These are phyloP conservation scores for Sciurus vulgaris DNA, from an alignment of 2,797 vertebrate genomes.

Conservation along the genomic window DNA sequence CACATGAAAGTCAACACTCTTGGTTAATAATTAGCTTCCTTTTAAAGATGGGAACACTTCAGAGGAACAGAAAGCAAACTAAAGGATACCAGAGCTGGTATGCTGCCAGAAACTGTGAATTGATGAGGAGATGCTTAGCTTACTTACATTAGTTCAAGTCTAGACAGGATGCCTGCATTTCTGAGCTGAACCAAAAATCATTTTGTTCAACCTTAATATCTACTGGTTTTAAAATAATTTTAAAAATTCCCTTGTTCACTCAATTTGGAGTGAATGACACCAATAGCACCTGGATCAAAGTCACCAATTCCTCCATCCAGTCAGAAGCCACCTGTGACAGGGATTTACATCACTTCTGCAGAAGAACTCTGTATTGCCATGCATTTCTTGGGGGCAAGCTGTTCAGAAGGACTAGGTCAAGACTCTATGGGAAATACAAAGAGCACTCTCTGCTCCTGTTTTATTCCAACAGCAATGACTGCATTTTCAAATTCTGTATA, in stretches of 20 bases:
- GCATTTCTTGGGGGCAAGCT: neutral
- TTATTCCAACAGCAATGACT: neutral
- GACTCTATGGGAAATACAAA: slow-evolving; percentile 3
- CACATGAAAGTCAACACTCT: neutral
- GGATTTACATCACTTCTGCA: neutral
- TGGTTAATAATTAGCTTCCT: slow-evolving; percentile 22
- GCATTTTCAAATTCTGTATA: slow-evolving; percentile 48
- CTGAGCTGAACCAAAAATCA: neutral
- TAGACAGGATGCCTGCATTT: neutral
- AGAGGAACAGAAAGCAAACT: neutral
- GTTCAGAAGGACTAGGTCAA: neutral
- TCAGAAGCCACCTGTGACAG: neutral
- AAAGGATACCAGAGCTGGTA: neutral
- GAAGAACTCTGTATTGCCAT: neutral
- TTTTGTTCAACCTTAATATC: neutral
- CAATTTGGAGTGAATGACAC: neutral
- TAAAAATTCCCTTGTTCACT: neutral
- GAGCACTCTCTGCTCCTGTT: neutral
- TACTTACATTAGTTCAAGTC: neutral
- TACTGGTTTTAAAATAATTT: neutral
- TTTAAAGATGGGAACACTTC: neutral
- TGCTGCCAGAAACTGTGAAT: neutral
- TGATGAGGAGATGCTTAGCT: neutral
- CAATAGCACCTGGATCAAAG: neutral
- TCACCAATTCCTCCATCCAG: neutral